Evolutionary conservation across 2,113 vertebrate genomes (phyloP), one percentile per base, ranked within the genome.

Genomic region (Holacanthus passer): DNA sequence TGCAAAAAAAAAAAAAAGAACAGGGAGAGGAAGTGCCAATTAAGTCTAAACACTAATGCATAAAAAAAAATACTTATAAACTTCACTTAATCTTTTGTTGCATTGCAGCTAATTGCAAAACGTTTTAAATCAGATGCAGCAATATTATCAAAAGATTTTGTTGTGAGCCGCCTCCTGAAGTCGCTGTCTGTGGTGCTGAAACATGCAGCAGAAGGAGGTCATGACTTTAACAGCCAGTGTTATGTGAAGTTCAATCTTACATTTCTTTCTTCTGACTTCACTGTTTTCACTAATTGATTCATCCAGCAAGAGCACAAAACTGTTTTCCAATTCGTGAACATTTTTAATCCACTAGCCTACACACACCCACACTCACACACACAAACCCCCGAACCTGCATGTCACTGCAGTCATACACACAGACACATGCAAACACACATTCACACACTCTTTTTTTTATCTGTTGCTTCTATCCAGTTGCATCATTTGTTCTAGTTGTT

Each of bases 141-240:
- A 19, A 32, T 31, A 32, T 41, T 1, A 16, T 0, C 5, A 35
- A 63, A 17, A 39, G 6, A 6, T 73, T 67, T 67, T 2, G 2
- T 29, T 43, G 0, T 8, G 41, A 64, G 50, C 24, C 6, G 27
- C n/a, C 35, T 14, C 9, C 17, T 53, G 43, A 8, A 59, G 81
- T 71, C 80, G 87, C 91, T 95, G 90, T 94, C 93, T 86, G 12
- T 92, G 91, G 92, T 94, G 43, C 93, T 95, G 94, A 94, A 93
- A 72, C 63, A n/a, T 14, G 5, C 32, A 37, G 20, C 39, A 12
- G 37, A 20, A 41, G 64, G 60, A 31, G 19, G 17, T 12, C 20
- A 32, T 53, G 66, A 66, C 45, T 84, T 75, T 72, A 31, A 35
- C 52, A 55, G 22, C 45, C 47, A 58, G 1, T 47, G 50, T 73